These are phyloP conservation scores for Xenentodon cancila DNA, from an alignment of 2,797 vertebrate genomes.

Conservation along the genomic window DNA sequence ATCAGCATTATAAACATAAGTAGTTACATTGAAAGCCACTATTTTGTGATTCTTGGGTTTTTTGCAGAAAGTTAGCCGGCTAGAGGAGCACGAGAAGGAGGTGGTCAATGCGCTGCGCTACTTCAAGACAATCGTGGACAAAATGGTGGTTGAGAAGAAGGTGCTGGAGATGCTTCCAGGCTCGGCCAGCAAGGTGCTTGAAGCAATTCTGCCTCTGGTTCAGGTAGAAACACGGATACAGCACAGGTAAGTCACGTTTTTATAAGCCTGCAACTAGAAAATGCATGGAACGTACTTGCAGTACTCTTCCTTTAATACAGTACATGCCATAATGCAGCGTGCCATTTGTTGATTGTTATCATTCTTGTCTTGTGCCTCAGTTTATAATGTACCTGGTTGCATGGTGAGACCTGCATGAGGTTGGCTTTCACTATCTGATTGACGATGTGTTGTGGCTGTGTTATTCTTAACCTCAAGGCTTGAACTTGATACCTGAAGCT, in stretches of 20 bases:
- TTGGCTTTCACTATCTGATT: constrained; percentile 5
- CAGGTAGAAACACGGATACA: constrained; percentile 90
- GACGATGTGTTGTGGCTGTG: constrained; percentile 18
- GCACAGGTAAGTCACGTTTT: constrained; percentile 85
- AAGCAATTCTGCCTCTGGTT: constrained; percentile 95
- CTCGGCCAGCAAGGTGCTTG: constrained; percentile 96
- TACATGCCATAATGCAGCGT: neutral
- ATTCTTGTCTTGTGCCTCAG: constrained; percentile 25
- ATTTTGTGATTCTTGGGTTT: neutral
- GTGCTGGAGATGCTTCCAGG: constrained; percentile 98
- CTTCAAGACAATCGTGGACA: constrained; percentile 99
- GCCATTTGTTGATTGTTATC: constrained; percentile 21
- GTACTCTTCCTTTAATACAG: neutral
- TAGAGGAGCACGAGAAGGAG: constrained; percentile 97
- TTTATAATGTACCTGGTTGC: constrained; percentile 8
- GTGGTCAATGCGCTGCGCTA: constrained; percentile 97
- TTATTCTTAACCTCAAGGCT: constrained; percentile 25
- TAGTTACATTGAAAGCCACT: neutral
- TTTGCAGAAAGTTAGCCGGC: constrained; percentile 90
- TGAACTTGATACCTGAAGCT: constrained; percentile 22
- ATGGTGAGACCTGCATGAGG: constrained; percentile 30
- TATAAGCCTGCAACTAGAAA: neutral
- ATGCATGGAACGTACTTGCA: neutral
- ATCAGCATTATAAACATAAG: neutral
- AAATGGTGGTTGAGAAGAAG: constrained; percentile 97